These are phyloP conservation scores for Philaethria dido DNA, from an alignment of 2,888 invertebrate species.

Conservation along the genomic window DNA sequence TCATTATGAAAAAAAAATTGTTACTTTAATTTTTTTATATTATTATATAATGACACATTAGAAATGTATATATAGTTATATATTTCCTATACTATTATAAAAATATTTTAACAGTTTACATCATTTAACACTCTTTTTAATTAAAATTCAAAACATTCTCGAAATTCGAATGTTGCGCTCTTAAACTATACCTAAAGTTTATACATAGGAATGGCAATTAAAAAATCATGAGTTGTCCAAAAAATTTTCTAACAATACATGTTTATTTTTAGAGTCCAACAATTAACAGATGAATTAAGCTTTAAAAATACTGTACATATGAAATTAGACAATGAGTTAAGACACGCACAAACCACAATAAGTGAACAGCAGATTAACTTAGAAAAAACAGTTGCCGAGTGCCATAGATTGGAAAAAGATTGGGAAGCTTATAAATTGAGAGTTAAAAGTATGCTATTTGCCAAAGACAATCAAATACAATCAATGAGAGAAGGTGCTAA, in stretches of 20 bases:
- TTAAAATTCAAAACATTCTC: no score
- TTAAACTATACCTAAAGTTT: no score
- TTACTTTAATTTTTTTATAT: no score
- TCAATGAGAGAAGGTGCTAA: conserved; percentile 61
- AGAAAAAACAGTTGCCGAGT: conserved; percentile 63
- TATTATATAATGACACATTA: no score
- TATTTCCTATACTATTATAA: no score
- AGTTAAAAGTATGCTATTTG: conserved; percentile 70
- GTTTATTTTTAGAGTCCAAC: conserved; percentile 29
- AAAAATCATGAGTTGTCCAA: background rate
- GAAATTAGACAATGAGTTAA: conserved; percentile 67
- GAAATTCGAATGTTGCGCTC: no score
- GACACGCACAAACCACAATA: conserved; percentile 65
- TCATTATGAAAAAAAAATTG: no score
- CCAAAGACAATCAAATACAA: conserved; percentile 72
- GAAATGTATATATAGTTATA: no score
- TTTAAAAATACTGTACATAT: conserved; percentile 51
- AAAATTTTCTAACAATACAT: background rate
- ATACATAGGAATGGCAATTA: no score
- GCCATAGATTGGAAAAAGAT: conserved; percentile 66
- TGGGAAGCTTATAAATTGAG: conserved; percentile 76
- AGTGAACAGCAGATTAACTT: conserved; percentile 60
- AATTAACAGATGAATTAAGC: conserved; percentile 51
- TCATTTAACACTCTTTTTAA: no score
- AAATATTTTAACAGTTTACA: no score